phyloP scores from a whole-genome alignment of 2,888 invertebrate species.

The Tryphoninae sp. region DNA sequence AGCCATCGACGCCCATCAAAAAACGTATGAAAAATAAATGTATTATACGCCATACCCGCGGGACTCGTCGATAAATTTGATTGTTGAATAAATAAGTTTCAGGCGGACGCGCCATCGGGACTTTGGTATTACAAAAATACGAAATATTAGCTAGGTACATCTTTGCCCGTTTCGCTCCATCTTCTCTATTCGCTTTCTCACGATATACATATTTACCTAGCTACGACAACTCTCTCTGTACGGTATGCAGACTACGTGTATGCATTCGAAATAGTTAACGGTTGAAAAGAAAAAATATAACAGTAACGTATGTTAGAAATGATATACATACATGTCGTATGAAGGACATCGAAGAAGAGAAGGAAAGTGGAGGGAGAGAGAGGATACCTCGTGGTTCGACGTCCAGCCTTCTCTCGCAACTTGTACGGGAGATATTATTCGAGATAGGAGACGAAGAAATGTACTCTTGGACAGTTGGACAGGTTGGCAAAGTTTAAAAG shows the following conservation, averaged over 20 bases:
- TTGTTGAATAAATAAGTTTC: slow-evolving; percentile 19
- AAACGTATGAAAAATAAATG: slow-evolving; percentile 18
- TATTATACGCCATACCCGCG: neutral
- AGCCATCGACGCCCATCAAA: slow-evolving; percentile 41
- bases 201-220: no score
- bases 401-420: slow-evolving; percentile 23
- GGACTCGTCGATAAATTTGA: slow-evolving; percentile 29
- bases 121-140: neutral
- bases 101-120: no score
- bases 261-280: slow-evolving; percentile 45
- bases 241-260: neutral
- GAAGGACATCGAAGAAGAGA: slow-evolving; percentile 8
- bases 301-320: slow-evolving; percentile 37
- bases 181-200: no score
- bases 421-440: slow-evolving; percentile 72
- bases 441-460: slow-evolving; percentile 68
- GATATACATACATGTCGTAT: no score
- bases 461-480: slow-evolving; percentile 75
- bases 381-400: slow-evolving; percentile 51
- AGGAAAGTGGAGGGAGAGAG: neutral
- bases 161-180: no score
- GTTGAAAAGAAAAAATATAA: neutral
- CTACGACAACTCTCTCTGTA: no score
- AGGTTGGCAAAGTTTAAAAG: slow-evolving; percentile 70
- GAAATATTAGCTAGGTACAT: neutral